Percentiles rank a stretch among this genome's conserved stretches.
Conservation (phyloP, 2,113 vertebrate genomes). For the Pituophis catenifer region DNA sequence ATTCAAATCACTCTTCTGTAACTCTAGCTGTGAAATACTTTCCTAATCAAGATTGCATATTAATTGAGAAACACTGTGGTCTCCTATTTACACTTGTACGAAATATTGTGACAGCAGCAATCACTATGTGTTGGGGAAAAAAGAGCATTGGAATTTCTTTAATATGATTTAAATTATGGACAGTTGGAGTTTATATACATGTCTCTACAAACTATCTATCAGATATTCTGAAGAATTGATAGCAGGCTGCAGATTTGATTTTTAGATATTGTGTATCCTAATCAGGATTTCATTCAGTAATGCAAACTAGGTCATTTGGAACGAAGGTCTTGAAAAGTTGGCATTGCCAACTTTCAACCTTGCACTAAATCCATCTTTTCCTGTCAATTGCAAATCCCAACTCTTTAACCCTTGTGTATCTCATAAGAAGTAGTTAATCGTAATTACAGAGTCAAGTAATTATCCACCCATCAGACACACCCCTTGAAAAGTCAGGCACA, state of each 20-base stretch:
- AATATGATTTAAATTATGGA: background rate
- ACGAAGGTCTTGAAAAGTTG: background rate
- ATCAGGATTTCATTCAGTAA: background rate
- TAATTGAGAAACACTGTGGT: background rate
- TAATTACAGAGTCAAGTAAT: constrained; percentile 12
- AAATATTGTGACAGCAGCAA: background rate
- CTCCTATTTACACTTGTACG: background rate
- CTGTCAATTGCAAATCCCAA: background rate
- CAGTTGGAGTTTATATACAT: background rate
- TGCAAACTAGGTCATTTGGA: background rate
- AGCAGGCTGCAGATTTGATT: background rate
- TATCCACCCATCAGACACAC: background rate
- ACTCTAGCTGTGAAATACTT: background rate
- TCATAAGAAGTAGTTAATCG: background rate
- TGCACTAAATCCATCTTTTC: background rate
- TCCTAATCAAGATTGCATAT: rapidly evolving
- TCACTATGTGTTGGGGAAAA: background rate
- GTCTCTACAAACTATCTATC: background rate
- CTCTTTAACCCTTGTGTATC: background rate
- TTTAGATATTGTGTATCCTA: background rate
- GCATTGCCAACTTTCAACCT: background rate
- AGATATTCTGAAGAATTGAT: background rate
- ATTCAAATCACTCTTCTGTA: background rate
- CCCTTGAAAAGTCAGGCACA: rapidly evolving
- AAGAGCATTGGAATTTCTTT: background rate